Conservation (phyloP, 2,797 vertebrate species). For the Lutjanus campechanus region DNA sequence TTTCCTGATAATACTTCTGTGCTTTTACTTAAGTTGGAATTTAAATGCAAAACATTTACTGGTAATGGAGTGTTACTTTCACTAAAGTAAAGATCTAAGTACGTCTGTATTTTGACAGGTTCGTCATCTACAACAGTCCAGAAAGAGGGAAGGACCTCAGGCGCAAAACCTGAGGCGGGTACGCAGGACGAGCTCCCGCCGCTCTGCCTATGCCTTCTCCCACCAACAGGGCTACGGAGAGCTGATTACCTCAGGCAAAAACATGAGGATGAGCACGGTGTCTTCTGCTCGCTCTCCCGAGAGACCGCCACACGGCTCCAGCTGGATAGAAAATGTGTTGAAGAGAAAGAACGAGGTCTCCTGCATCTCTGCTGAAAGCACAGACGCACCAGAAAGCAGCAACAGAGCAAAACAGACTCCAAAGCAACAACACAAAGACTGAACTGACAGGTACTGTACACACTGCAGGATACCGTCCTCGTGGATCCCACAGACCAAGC, state of each 20-base stretch:
- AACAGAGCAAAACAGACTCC: constrained; percentile 35
- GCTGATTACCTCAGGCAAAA: constrained; percentile 91
- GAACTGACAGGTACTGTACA: constrained; percentile 6
- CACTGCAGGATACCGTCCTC: neutral
- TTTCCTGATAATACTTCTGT: neutral
- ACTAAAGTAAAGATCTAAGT: neutral
- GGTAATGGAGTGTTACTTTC: neutral
- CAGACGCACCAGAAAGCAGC: constrained; percentile 61
- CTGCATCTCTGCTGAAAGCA: constrained; percentile 45
- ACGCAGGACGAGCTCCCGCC: constrained; percentile 87
- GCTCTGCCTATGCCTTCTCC: constrained; percentile 89
- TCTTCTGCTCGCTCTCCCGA: constrained; percentile 71
- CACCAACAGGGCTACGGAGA: constrained; percentile 91
- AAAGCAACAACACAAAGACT: constrained; percentile 39
- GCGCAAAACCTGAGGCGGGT: constrained; percentile 82
- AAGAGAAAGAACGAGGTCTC: constrained; percentile 75
- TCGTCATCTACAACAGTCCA: constrained; percentile 82
- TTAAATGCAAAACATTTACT: neutral
- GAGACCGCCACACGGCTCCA: constrained; percentile 69
- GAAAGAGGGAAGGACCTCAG: constrained; percentile 81
- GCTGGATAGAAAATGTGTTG: constrained; percentile 81
- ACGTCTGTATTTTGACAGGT: constrained; percentile 76
- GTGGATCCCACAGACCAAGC: constrained; percentile 46
- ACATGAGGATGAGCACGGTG: constrained; percentile 79
- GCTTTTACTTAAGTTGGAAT: neutral